Evolutionary conservation across 1,140 invertebrate genomes (phyloP).

Genomic region (Bombus cullumanus): DNA sequence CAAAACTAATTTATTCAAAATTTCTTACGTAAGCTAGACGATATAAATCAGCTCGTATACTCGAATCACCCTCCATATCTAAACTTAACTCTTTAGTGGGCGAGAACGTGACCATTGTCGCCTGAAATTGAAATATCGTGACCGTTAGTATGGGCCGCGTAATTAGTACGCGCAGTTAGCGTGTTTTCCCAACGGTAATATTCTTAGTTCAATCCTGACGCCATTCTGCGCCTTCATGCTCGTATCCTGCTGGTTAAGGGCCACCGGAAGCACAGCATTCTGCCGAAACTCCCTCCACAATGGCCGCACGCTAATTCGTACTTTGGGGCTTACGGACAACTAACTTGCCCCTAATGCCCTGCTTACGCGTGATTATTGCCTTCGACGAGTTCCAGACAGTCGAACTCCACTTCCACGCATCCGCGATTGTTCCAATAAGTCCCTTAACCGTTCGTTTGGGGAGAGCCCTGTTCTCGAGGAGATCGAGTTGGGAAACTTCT

Average conservation of each 20-base stretch:
- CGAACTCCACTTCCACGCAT: not conserved
- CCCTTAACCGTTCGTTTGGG: too few species aligned
- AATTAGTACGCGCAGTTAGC: slow-evolving; percentile 69
- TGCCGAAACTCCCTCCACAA: slow-evolving; percentile 56
- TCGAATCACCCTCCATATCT: not conserved
- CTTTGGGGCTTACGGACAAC: slow-evolving; percentile 69
- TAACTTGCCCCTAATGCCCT: slow-evolving; percentile 75
- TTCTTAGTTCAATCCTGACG: slow-evolving; percentile 59
- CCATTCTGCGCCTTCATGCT: not conserved
- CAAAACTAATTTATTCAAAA: not conserved
- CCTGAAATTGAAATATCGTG: slow-evolving; percentile 49
- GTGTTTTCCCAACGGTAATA: slow-evolving; percentile 61
- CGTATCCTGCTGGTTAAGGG: slow-evolving; percentile 66
- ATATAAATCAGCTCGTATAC: not conserved
- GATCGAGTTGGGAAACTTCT: too few species aligned
- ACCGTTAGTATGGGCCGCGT: slow-evolving; percentile 53
- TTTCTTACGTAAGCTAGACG: not conserved
- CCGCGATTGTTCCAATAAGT: not conserved
- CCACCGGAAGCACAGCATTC: slow-evolving; percentile 61
- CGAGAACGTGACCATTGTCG: slow-evolving; percentile 16
- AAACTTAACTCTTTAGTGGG: slow-evolving; percentile 1
- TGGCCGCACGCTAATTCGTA: slow-evolving; percentile 51
- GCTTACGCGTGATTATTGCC: slow-evolving; percentile 76
- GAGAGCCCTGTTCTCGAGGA: too few species aligned
- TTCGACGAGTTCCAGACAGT: slow-evolving; percentile 53